These are phyloP conservation scores for Himalopsyche japonica DNA, from an alignment of 2,888 invertebrate species.

Conservation along the genomic window DNA sequence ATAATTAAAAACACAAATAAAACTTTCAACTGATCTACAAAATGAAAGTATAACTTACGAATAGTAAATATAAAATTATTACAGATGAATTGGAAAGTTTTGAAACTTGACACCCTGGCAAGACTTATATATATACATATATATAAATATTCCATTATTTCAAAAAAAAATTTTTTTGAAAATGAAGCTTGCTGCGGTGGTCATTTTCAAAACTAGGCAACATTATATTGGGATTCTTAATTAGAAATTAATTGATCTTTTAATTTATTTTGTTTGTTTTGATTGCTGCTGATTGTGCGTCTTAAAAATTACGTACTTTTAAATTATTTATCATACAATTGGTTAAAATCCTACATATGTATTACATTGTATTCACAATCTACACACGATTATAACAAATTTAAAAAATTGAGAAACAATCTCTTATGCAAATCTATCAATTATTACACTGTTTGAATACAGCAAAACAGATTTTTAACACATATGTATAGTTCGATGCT, in stretches of 20 bases:
- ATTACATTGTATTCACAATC: slow-evolving; percentile 39
- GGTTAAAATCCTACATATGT: slow-evolving; percentile 31
- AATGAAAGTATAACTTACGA: neutral
- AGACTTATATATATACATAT: neutral
- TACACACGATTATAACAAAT: slow-evolving; percentile 38
- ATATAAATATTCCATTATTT: neutral
- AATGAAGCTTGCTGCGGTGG: neutral
- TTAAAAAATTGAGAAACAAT: slow-evolving; percentile 10
- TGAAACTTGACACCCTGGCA: neutral
- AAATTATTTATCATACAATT: slow-evolving; percentile 27
- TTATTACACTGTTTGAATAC: neutral
- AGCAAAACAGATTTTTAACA: neutral
- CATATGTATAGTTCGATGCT: neutral
- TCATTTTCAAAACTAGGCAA: neutral
- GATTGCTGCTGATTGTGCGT: slow-evolving; percentile 24
- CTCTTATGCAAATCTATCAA: neutral
- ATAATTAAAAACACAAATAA: neutral
- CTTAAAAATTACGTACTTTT: slow-evolving; percentile 24
- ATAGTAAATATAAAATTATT: neutral
- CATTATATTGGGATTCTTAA: slow-evolving; percentile 6
- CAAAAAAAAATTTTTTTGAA: neutral
- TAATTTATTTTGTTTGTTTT: slow-evolving; percentile 7
- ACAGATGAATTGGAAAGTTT: neutral
- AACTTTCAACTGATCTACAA: neutral
- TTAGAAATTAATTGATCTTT: slow-evolving; percentile 7